A percentile compares a stretch with the other conserved stretches of the same genome.
phyloP scores from a whole-genome alignment of 2,113 vertebrate species.

The Ailuropoda melanoleuca region DNA sequence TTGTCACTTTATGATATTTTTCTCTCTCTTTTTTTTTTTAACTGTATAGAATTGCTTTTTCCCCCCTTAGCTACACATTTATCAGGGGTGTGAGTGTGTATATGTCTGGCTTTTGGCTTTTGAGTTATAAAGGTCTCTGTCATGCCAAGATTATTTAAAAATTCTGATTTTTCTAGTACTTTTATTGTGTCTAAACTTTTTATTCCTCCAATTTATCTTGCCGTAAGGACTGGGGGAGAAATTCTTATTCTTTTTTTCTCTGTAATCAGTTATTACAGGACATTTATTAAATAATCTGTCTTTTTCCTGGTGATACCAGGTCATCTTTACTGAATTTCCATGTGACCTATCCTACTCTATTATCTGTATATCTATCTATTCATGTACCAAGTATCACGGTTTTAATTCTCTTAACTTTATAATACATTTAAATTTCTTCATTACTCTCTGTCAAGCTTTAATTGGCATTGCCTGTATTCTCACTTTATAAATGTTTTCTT shows the following conservation, averaged over 20 bases:
- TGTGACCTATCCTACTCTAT: background rate
- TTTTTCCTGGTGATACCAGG: background rate
- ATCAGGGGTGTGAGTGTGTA: background rate
- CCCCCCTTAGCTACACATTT: background rate
- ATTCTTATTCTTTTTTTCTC: background rate
- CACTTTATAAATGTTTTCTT: slow-evolving; percentile 6
- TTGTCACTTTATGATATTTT: background rate
- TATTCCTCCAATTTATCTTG: background rate
- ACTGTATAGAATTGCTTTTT: background rate
- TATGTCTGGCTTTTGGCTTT: background rate
- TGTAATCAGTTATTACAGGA: background rate
- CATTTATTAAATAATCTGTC: background rate
- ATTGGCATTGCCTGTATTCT: background rate
- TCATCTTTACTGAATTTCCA: background rate
- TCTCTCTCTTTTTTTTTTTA: background rate
- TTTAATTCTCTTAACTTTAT: background rate
- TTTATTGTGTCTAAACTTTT: slow-evolving; percentile 18
- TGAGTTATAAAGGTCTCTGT: background rate
- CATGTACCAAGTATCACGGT: background rate
- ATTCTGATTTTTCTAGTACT: background rate
- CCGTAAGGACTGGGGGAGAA: background rate
- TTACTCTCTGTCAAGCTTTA: background rate
- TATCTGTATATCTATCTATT: background rate
- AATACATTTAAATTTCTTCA: background rate
- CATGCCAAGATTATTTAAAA: background rate